phyloP scores from a whole-genome alignment of 2,113 vertebrate genomes.

The Sapajus apella region DNA sequence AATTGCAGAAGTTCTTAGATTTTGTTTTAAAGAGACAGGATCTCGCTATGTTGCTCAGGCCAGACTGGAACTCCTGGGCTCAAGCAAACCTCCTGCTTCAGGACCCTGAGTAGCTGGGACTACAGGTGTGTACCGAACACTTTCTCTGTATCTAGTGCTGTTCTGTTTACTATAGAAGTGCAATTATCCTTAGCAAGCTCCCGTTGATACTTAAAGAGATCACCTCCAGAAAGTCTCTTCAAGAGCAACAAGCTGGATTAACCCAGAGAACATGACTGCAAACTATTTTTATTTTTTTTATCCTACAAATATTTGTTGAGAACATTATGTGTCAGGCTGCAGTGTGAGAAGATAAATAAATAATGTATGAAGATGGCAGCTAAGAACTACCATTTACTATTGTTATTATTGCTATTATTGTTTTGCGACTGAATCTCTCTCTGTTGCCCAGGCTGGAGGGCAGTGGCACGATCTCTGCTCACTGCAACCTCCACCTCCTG shows the following conservation, averaged over 20 bases:
- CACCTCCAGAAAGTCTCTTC: background rate
- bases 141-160: background rate
- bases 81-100: too few species aligned
- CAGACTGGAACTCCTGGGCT: too few species aligned
- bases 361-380: background rate
- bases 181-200: background rate
- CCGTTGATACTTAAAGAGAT: background rate
- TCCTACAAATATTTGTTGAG: background rate
- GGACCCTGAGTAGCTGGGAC: too few species aligned
- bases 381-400: background rate
- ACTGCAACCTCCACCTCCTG: too few species aligned
- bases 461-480: too few species aligned
- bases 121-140: too few species aligned
- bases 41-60: too few species aligned
- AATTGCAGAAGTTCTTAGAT: background rate
- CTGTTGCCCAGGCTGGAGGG: too few species aligned
- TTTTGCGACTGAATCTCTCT: too few species aligned
- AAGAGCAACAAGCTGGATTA: background rate
- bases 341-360: background rate
- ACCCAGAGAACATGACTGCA: background rate
- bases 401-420: too few species aligned
- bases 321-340: background rate
- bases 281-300: background rate
- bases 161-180: background rate
- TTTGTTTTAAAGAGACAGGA: background rate